A percentile compares a stretch with the other conserved stretches of the same genome.
These are phyloP conservation scores for Diadromus collaris DNA, from an alignment of 2,888 invertebrate species.

Conservation along the genomic window DNA sequence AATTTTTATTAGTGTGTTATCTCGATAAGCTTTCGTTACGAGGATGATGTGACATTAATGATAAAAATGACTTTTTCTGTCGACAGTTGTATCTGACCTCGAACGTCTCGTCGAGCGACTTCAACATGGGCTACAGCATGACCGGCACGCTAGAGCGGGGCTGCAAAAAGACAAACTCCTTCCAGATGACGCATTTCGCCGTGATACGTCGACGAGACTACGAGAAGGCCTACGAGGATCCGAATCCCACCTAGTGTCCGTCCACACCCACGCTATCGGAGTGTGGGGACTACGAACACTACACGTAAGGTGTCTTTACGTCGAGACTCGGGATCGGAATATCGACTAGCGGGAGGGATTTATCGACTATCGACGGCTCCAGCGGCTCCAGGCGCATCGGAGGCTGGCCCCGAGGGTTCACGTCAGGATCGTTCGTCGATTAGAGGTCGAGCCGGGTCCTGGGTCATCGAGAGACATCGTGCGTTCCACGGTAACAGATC, in stretches of 20 bases:
- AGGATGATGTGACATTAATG: background rate
- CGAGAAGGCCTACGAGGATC: slow-evolving; percentile 81
- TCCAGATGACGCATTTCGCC: slow-evolving; percentile 94
- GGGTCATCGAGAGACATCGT: background rate
- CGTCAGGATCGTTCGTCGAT: slow-evolving; percentile 13
- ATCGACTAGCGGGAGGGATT: slow-evolving; percentile 10
- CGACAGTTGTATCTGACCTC: slow-evolving; percentile 89
- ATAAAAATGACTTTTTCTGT: slow-evolving; percentile 49
- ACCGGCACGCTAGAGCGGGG: slow-evolving; percentile 93
- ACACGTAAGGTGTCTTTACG: slow-evolving; percentile 70
- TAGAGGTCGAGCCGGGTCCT: background rate
- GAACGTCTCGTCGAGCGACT: slow-evolving; percentile 92
- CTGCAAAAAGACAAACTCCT: slow-evolving; percentile 87
- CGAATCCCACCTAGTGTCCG: slow-evolving; percentile 79
- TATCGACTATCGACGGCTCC: background rate
- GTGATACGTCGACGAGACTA: slow-evolving; percentile 91
- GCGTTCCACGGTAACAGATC: slow-evolving; percentile 3
- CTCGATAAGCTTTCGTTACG: background rate
- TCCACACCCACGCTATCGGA: slow-evolving; percentile 78
- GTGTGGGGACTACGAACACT: slow-evolving; percentile 78
- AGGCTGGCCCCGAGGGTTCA: background rate
- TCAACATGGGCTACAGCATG: slow-evolving; percentile 95
- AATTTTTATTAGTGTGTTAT: slow-evolving; percentile 29
- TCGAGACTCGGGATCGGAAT: slow-evolving; percentile 31
- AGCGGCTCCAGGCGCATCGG: slow-evolving; percentile 1